phyloP scores from a whole-genome alignment of 2,888 invertebrate genomes.

The Xylota segnis region DNA sequence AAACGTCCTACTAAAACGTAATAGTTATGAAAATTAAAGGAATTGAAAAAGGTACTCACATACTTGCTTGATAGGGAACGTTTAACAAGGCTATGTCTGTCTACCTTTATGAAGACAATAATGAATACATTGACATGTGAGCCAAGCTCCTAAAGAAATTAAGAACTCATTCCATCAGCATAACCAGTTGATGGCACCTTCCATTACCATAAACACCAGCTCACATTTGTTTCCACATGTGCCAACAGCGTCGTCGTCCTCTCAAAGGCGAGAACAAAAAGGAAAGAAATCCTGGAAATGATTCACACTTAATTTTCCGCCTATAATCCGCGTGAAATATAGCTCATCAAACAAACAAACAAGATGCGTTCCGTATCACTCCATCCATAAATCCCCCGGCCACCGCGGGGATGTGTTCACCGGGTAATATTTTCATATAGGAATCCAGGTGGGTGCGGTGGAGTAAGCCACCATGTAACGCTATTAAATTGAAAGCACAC shows the following conservation, averaged over 20 bases:
- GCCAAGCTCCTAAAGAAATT: no score
- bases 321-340: conserved; percentile 51
- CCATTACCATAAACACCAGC: conserved; percentile 5
- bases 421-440: conserved; percentile 1
- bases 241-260: background rate
- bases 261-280: background rate
- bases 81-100: no score
- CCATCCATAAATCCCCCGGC: conserved; percentile 6
- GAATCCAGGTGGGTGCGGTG: conserved; percentile 1
- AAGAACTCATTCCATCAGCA: no score
- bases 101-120: no score
- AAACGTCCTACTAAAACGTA: no score
- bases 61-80: no score
- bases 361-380: conserved; percentile 21
- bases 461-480: conserved; percentile 53
- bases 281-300: background rate
- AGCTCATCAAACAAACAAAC: conserved; percentile 60
- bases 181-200: background rate
- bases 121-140: no score
- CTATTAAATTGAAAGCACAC: conserved; percentile 73
- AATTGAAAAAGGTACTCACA: no score
- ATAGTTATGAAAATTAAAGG: no score
- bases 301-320: conserved; percentile 51
- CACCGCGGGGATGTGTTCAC: background rate
- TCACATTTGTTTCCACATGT: conserved; percentile 18